Percentiles rank a stretch among this genome's conserved stretches.
Conservation (phyloP, 2,113 vertebrate species). For the Mirza zaza region DNA sequence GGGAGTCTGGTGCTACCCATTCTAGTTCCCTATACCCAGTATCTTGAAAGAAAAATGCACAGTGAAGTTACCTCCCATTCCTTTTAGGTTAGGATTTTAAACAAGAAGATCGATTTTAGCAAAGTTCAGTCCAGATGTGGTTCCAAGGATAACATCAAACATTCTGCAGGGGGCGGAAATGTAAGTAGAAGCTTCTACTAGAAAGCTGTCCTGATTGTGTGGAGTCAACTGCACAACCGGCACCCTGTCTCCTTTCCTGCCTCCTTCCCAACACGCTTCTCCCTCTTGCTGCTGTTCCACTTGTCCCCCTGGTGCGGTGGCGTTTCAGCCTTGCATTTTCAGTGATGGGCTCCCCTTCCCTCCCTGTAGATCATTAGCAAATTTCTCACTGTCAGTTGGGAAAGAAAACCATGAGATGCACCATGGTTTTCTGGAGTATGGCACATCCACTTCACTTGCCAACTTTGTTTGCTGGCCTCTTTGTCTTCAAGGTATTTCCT, state of each 20-base stretch:
- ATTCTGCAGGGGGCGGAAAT: slow-evolving; percentile 90
- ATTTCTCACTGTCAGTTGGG: neutral
- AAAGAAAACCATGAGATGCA: neutral
- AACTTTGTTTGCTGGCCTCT: slow-evolving; percentile 12
- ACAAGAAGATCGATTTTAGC: slow-evolving; percentile 95
- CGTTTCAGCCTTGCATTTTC: slow-evolving; percentile 60
- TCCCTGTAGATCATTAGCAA: slow-evolving; percentile 1
- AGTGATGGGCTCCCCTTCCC: slow-evolving; percentile 61
- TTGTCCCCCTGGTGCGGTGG: slow-evolving; percentile 26
- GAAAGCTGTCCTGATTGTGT: slow-evolving; percentile 69
- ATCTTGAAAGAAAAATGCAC: slow-evolving; percentile 38
- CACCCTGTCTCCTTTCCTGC: slow-evolving; percentile 52
- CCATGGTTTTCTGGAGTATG: neutral
- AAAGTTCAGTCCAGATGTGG: slow-evolving; percentile 92
- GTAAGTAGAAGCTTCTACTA: slow-evolving; percentile 88
- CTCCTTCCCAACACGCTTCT: slow-evolving; percentile 37
- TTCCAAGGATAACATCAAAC: slow-evolving; percentile 96
- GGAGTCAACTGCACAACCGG: slow-evolving; percentile 63
- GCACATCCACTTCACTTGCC: neutral
- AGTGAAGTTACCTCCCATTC: slow-evolving; percentile 86
- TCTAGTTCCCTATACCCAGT: neutral
- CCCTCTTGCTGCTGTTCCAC: slow-evolving; percentile 59
- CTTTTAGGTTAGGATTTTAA: slow-evolving; percentile 97
- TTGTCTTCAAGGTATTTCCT: neutral
- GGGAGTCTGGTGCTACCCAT: neutral